Percentiles rank a stretch among this genome's conserved stretches.
These are phyloP conservation scores for Zosterops japonicus DNA, from an alignment of 2,113 vertebrate genomes.

Conservation along the genomic window DNA sequence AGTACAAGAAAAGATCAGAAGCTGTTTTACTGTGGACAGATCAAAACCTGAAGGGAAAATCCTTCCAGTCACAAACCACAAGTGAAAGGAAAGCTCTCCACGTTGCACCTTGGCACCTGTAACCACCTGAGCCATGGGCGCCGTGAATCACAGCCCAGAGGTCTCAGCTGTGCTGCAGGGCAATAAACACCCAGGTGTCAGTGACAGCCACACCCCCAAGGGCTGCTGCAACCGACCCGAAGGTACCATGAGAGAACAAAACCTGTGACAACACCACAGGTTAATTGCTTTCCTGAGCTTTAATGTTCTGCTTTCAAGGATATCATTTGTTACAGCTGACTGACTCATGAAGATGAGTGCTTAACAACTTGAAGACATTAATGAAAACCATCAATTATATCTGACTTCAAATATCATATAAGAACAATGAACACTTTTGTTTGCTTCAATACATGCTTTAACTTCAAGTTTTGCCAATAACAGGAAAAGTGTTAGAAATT, in stretches of 20 bases:
- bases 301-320: not conserved
- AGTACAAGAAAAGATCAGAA: not conserved
- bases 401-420: not conserved
- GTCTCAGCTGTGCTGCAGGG: not conserved
- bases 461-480: not conserved
- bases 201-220: not conserved
- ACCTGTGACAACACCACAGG: not conserved
- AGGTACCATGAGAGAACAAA: not conserved
- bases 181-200: accelerated
- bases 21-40: not conserved
- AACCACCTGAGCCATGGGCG: accelerated
- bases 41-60: not conserved
- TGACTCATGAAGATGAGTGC: not conserved
- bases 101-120: accelerated
- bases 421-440: not conserved
- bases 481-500: not conserved
- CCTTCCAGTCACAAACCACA: not conserved
- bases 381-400: not conserved
- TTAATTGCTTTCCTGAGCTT: not conserved
- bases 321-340: not conserved
- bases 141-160: accelerated
- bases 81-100: not conserved
- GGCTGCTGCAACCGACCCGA: accelerated
- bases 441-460: not conserved
- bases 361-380: not conserved